Percentiles rank a stretch among this genome's conserved stretches.
These are phyloP conservation scores for Dendrolimus pini DNA, from an alignment of 2,888 invertebrate genomes.

Conservation along the genomic window DNA sequence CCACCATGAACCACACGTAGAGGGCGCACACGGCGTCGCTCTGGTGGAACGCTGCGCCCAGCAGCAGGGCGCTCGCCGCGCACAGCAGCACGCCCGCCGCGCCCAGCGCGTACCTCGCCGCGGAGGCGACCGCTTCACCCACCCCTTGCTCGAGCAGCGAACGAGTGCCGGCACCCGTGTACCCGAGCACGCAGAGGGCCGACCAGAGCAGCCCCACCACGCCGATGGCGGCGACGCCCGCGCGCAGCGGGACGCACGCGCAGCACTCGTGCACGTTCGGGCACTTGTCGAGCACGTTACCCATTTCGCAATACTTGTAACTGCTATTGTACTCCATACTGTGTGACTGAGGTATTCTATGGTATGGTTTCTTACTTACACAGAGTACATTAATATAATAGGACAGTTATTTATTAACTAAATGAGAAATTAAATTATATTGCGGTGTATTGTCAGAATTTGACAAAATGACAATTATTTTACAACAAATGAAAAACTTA, in stretches of 20 bases:
- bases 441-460: too few species aligned
- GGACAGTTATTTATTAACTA: too few species aligned
- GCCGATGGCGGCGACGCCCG: conserved; percentile 11
- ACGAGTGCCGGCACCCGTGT: conserved; percentile 15
- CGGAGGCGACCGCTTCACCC: conserved; percentile 10
- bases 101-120: conserved; percentile 23
- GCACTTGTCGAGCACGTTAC: conserved; percentile 26
- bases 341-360: too few species aligned
- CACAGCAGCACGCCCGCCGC: conserved; percentile 26
- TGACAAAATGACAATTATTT: too few species aligned
- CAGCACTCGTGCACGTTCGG: conserved; percentile 28
- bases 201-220: conserved; percentile 24
- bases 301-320: conserved; percentile 17
- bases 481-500: too few species aligned
- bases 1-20: conserved; percentile 30
- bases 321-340: too few species aligned
- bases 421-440: too few species aligned
- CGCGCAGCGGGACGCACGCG: conserved; percentile 23
- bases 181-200: conserved; percentile 19
- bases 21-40: conserved; percentile 33
- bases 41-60: conserved; percentile 17
- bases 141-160: conserved; percentile 5
- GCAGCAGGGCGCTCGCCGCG: conserved; percentile 26
- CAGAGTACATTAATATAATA: too few species aligned
- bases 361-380: too few species aligned